Percentiles rank a stretch among this genome's conserved stretches.
These are phyloP conservation scores for Chirona hameri DNA, from an alignment of 2,888 invertebrate genomes.

Conservation along the genomic window DNA sequence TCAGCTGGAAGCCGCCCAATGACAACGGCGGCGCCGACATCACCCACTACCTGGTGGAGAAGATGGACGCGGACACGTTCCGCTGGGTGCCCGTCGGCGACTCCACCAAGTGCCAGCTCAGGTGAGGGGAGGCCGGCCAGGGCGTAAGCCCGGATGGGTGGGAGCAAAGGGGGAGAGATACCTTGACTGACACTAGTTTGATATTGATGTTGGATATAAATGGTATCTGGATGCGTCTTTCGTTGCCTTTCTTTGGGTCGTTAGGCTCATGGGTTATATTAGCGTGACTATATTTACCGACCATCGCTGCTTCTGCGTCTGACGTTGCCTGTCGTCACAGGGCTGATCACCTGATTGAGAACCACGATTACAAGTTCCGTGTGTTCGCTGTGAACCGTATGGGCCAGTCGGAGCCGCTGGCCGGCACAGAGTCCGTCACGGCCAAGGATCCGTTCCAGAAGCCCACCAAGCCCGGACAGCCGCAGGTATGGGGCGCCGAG, in stretches of 20 bases:
- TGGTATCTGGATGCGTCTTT: no score
- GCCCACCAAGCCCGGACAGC: conserved; percentile 50
- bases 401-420: conserved; percentile 82
- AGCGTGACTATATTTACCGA: no score
- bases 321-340: no score
- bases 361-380: conserved; percentile 91
- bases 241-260: no score
- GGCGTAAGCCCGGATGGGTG: conserved; percentile 55
- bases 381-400: conserved; percentile 90
- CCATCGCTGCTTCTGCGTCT: conserved; percentile 24
- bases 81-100: conserved; percentile 95
- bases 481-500: conserved; percentile 42
- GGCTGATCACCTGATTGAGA: conserved; percentile 85
- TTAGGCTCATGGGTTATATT: no score
- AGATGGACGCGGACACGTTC: conserved; percentile 90
- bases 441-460: conserved; percentile 84
- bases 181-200: no score
- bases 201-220: no score
- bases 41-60: conserved; percentile 87
- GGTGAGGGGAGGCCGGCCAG: conserved; percentile 39
- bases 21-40: conserved; percentile 94
- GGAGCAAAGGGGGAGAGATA: no score
- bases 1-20: conserved; percentile 94
- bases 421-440: conserved; percentile 75
- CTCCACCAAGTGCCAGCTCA: conserved; percentile 66